These are phyloP conservation scores for Tylochromis polylepis DNA, from an alignment of 2,113 vertebrate genomes.

Conservation along the genomic window DNA sequence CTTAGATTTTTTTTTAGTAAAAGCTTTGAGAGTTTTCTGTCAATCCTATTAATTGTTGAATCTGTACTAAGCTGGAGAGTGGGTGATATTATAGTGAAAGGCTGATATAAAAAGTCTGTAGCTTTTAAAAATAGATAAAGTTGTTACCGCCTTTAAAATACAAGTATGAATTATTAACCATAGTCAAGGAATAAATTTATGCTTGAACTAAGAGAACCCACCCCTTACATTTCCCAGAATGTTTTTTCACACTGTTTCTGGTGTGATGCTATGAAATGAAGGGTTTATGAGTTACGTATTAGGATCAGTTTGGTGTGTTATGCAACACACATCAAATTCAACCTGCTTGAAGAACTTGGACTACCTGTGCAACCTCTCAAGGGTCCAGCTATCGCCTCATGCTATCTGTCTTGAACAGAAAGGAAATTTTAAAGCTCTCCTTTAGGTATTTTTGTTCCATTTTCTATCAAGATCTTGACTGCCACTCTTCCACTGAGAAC, in stretches of 20 bases:
- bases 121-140: not conserved
- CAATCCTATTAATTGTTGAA: not conserved
- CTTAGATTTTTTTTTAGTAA: not conserved
- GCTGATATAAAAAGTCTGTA: not conserved
- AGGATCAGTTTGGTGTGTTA: too few relatives aligned
- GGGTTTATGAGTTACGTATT: not conserved
- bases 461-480: not conserved
- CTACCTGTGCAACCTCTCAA: not conserved
- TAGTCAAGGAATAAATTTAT: not conserved
- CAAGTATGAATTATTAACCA: not conserved
- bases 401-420: too few relatives aligned
- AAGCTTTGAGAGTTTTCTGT: not conserved
- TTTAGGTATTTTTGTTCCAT: too few relatives aligned
- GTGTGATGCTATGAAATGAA: not conserved
- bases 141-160: not conserved
- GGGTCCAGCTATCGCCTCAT: not conserved
- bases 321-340: too few relatives aligned
- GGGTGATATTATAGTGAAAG: not conserved
- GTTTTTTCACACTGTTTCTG: not conserved
- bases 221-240: not conserved
- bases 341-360: not conserved
- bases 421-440: not conserved
- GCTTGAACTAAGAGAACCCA: not conserved
- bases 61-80: not conserved
- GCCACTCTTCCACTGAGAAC: not conserved